Conservation (phyloP, 2,888 invertebrate genomes). For the Argyresthia goedartella region DNA sequence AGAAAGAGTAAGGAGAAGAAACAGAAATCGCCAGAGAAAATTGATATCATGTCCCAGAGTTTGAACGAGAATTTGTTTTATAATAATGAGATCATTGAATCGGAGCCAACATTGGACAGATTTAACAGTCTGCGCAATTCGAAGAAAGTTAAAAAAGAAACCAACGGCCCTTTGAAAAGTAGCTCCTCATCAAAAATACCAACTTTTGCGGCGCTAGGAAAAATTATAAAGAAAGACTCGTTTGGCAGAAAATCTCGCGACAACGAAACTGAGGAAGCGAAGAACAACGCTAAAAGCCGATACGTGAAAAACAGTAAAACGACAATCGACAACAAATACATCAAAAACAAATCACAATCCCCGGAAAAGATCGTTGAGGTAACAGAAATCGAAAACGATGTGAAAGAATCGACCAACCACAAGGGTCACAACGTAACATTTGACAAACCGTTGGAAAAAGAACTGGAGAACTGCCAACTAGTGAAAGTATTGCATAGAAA, state of each 20-base stretch:
- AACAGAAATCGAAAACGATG: conserved; percentile 24
- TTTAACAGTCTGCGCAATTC: conserved; percentile 57
- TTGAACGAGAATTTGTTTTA: conserved; percentile 66
- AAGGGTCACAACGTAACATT: conserved; percentile 20
- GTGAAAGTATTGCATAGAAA: conserved; percentile 36
- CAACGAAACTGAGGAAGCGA: conserved; percentile 25
- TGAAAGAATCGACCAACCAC: conserved; percentile 13
- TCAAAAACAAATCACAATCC: conserved; percentile 51
- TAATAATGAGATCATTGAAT: conserved; percentile 59
- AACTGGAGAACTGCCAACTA: not conserved
- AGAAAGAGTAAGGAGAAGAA: conserved; percentile 31
- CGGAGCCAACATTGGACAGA: conserved; percentile 44
- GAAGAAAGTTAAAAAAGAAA: conserved; percentile 49
- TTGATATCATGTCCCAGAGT: conserved; percentile 66
- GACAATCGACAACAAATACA: conserved; percentile 49
- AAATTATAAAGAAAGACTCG: conserved; percentile 64
- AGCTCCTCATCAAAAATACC: conserved; percentile 62
- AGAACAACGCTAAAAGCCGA: conserved; percentile 32
- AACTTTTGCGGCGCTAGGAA: conserved; percentile 59
- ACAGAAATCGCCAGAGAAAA: conserved; percentile 50
- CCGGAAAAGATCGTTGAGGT: conserved; percentile 43
- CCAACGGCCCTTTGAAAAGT: conserved; percentile 43
- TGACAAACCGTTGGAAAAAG: conserved; percentile 20
- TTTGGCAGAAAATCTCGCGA: conserved; percentile 27
- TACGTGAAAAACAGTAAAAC: conserved; percentile 55